Conservation (phyloP, 2,113 vertebrate species). For the Indri indri region DNA sequence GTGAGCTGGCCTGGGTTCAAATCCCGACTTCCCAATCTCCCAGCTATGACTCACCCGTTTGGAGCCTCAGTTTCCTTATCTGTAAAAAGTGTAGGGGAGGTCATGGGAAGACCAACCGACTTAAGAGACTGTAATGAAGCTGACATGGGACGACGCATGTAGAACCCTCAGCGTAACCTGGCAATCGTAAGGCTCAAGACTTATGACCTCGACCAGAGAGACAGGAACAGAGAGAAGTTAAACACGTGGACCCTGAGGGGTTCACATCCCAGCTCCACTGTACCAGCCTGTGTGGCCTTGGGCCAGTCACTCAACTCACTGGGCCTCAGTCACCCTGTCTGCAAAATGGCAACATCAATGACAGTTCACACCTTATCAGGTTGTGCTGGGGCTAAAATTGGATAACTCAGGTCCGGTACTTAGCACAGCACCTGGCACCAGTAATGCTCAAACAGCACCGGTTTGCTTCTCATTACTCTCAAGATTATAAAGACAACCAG, state of each 20-base stretch:
- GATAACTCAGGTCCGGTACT: not conserved
- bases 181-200: not conserved
- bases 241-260: not conserved
- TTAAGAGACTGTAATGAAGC: not conserved
- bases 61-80: not conserved
- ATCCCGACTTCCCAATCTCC: not conserved
- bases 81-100: not conserved
- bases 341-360: not conserved
- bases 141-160: fast-evolving
- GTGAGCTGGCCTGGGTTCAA: not conserved
- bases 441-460: not conserved
- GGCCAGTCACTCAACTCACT: not conserved
- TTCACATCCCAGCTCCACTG: not conserved
- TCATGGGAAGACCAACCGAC: not conserved
- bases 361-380: not conserved
- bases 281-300: not conserved
- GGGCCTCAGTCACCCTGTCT: not conserved
- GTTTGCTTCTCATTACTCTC: not conserved
- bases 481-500: not conserved
- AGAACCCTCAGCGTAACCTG: not conserved
- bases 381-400: not conserved
- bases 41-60: not conserved
- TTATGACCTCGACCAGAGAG: not conserved
- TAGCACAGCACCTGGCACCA: not conserved
- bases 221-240: not conserved